A percentile compares a stretch with the other conserved stretches of the same genome.
phyloP scores from a whole-genome alignment of 2,797 vertebrate species.

The Toxotes lorentzi region DNA sequence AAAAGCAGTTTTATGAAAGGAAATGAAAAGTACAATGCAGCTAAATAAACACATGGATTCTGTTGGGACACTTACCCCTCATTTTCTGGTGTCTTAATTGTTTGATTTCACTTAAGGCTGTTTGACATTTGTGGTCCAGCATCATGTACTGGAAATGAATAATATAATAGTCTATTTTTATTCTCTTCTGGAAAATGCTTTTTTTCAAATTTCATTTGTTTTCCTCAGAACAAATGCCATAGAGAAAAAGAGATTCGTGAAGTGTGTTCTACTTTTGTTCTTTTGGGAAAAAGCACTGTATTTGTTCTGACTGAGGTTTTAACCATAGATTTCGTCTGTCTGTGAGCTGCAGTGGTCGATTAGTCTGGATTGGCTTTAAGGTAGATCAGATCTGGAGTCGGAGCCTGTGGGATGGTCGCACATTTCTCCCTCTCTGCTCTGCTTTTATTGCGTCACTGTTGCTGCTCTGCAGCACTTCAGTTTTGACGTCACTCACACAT shows the following conservation, averaged over 20 bases:
- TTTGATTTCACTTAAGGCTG: slow-evolving; percentile 37
- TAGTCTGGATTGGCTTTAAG: not conserved
- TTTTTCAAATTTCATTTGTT: not conserved
- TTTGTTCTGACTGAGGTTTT: not conserved
- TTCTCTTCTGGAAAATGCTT: not conserved
- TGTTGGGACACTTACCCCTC: slow-evolving; percentile 36
- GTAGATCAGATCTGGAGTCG: no score
- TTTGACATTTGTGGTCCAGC: slow-evolving; percentile 22
- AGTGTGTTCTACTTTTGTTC: not conserved
- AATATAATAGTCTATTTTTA: not conserved
- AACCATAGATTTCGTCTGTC: not conserved
- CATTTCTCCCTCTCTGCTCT: not conserved
- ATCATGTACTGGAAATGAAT: not conserved
- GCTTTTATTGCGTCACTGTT: not conserved
- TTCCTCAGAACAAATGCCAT: not conserved
- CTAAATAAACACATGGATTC: slow-evolving; percentile 49
- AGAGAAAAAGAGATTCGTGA: not conserved
- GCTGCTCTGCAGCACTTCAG: slow-evolving; percentile 1
- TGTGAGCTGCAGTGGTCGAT: not conserved
- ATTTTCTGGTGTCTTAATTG: slow-evolving; percentile 24
- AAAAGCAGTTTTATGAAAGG: slow-evolving; percentile 57
- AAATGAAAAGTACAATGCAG: slow-evolving; percentile 63
- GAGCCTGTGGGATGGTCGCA: slow-evolving; percentile 8
- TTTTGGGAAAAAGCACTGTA: no score
- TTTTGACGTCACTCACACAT: no score